phyloP scores from a whole-genome alignment of 2,888 invertebrate genomes.

The Blomia tropicalis region DNA sequence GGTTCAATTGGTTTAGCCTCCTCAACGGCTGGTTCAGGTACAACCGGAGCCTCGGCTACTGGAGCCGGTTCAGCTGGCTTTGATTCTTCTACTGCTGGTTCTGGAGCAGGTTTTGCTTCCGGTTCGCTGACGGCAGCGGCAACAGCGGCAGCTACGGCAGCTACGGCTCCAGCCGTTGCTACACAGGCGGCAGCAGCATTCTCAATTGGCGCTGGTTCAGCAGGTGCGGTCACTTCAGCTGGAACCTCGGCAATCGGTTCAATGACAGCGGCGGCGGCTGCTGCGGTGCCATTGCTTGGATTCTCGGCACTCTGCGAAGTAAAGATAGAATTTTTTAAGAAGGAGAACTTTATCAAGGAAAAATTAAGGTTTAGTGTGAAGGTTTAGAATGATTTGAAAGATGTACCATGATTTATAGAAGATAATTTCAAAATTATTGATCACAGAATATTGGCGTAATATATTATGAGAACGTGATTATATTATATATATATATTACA shows the following conservation, averaged over 20 bases:
- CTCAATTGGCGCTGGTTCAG: not conserved
- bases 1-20: not conserved
- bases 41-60: not conserved
- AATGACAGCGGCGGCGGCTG: not conserved
- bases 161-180: no score
- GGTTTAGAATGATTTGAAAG: no score
- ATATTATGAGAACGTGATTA: no score
- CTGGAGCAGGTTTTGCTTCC: not conserved
- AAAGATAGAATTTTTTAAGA: no score
- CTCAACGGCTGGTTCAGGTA: not conserved
- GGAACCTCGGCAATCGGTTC: not conserved
- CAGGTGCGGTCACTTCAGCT: not conserved
- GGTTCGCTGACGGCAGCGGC: not conserved
- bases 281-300: not conserved
- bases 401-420: no score
- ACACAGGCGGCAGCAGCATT: not conserved
- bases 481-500: no score
- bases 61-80: not conserved
- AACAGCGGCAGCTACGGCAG: not conserved
- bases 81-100: not conserved
- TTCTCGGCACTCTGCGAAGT: not conserved
- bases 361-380: no score
- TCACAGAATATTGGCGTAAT: no score
- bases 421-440: no score
- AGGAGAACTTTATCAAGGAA: no score